Conservation (phyloP, 2,888 invertebrate species). For the Rhagonycha lutea region DNA sequence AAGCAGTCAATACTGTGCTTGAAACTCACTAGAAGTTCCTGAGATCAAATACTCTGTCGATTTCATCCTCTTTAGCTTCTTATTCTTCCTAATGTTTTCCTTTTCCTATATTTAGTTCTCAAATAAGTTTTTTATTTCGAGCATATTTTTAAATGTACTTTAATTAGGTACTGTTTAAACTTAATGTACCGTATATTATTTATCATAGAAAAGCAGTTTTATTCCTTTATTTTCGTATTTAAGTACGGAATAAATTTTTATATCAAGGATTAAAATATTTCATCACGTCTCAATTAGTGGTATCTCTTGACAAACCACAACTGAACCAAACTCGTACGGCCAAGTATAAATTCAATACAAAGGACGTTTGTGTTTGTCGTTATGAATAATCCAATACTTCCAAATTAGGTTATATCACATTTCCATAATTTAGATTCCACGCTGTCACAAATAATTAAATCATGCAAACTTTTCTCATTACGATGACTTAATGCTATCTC, state of each 20-base stretch:
- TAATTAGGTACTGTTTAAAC: constrained; percentile 2
- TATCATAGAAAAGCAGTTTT: background rate
- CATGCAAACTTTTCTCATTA: constrained; percentile 43
- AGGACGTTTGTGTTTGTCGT: constrained; percentile 35
- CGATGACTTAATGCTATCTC: constrained; percentile 29
- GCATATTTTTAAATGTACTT: background rate
- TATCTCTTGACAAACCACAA: constrained; percentile 29
- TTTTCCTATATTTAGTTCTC: constrained; percentile 22
- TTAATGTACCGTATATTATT: background rate
- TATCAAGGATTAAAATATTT: background rate
- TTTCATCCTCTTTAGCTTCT: constrained; percentile 10
- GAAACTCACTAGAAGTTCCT: constrained; percentile 38
- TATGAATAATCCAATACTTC: constrained; percentile 39
- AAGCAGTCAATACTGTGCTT: constrained; percentile 44
- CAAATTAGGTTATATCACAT: constrained; percentile 39
- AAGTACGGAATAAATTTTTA: background rate
- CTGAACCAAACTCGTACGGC: constrained; percentile 21
- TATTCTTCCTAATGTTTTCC: constrained; percentile 19
- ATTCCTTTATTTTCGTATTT: background rate
- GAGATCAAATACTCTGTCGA: constrained; percentile 34
- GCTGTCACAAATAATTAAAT: constrained; percentile 41
- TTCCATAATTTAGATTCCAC: constrained; percentile 41
- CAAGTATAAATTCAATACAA: constrained; percentile 33
- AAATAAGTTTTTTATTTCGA: constrained; percentile 7
- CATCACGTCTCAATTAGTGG: constrained; percentile 31